A percentile compares a stretch with the other conserved stretches of the same genome.
Evolutionary conservation across 2,113 vertebrate genomes (phyloP).

Genomic region (Cochlearius cochlearius): DNA sequence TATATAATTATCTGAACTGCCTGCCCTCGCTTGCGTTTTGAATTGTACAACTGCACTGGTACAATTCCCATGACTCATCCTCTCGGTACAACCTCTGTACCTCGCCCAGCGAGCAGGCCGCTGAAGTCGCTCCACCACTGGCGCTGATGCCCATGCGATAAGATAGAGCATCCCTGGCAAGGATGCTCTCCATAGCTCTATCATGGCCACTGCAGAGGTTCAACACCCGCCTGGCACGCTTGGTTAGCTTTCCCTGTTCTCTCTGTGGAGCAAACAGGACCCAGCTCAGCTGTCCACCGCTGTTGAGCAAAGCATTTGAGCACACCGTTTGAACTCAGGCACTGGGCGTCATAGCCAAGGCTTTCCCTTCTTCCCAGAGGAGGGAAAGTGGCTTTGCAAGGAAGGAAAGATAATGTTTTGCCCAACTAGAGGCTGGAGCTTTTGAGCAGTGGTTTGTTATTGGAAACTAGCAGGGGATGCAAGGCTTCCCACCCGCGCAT

Average conservation of each 20-base stretch:
- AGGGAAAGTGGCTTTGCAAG: not conserved
- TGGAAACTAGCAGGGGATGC: not conserved
- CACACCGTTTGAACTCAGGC: not conserved
- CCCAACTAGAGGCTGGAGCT: not conserved
- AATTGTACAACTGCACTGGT: not conserved
- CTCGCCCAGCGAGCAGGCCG: accelerated
- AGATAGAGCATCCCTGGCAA: not conserved
- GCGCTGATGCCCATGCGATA: not conserved
- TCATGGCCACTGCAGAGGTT: not conserved
- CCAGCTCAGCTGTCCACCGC: not conserved
- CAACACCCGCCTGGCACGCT: not conserved
- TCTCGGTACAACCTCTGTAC: not conserved
- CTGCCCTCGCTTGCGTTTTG: not conserved
- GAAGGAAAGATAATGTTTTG: not conserved
- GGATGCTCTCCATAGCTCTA: not conserved
- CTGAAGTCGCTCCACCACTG: not conserved
- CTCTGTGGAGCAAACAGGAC: not conserved
- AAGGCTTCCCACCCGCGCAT: accelerated
- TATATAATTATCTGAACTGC: not conserved
- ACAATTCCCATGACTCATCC: not conserved
- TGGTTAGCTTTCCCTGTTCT: not conserved
- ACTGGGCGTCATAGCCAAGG: not conserved
- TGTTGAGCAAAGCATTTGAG: not conserved
- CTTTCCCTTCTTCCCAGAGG: not conserved
- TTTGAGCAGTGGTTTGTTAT: not conserved